phyloP scores from a whole-genome alignment of 2,888 invertebrate genomes.

The Calameuta filiformis region DNA sequence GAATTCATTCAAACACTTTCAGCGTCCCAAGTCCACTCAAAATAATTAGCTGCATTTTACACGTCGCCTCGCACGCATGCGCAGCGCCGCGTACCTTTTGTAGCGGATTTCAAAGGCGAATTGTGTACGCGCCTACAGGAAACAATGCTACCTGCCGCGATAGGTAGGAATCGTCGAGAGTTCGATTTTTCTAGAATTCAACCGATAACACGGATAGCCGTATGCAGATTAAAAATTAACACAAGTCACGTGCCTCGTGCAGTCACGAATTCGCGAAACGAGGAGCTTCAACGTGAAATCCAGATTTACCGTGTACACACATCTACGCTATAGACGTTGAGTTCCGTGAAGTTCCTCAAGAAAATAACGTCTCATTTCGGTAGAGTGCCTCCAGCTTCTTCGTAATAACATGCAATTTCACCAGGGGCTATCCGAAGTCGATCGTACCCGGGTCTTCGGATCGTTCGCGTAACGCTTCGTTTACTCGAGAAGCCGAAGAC shows the following conservation, averaged over 20 bases:
- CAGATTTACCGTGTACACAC: neutral
- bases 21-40: conserved; percentile 43
- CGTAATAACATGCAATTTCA: conserved; percentile 54
- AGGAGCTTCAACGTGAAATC: neutral
- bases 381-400: conserved; percentile 33
- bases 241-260: no score
- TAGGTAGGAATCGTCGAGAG: neutral
- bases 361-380: conserved; percentile 55
- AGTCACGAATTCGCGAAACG: neutral
- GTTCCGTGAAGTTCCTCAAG: conserved; percentile 42
- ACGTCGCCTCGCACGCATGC: conserved; percentile 14
- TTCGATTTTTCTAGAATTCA: neutral
- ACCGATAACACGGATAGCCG: neutral
- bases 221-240: neutral
- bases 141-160: neutral
- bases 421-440: neutral
- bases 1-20: neutral
- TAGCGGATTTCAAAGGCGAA: conserved; percentile 26
- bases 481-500: neutral
- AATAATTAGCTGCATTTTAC: conserved; percentile 35
- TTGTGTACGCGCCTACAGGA: conserved; percentile 6
- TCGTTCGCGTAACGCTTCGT: neutral
- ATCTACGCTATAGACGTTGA: neutral
- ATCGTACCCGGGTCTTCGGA: conserved; percentile 10
- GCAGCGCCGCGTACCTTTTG: conserved; percentile 29